Base-by-base conservation (phyloP, 2,113 vertebrate genomes). In the Pomatorhinus ruficollis region DNA sequence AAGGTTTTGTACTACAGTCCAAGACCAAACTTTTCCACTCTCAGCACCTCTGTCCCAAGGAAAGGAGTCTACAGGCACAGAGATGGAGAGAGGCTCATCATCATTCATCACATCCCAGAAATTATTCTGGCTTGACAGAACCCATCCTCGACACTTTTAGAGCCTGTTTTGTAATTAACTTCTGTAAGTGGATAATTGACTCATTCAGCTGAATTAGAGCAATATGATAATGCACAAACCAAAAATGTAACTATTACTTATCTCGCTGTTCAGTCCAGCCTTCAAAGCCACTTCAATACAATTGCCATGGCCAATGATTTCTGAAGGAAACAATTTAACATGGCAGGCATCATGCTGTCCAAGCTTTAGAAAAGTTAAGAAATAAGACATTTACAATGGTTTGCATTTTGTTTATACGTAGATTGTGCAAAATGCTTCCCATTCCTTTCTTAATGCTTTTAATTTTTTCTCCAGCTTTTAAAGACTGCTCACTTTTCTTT, bases 181-280 rank as follows among this genome's bases (percentile, higher is more conserved):
- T 89, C 59, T 89, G 18, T 65, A 83, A 96, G 82, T 88, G 63
- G 85, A 44, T 92, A 92, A 95, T 88, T 53, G 53, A 22, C 39
- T 70, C 68, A 77, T 92, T 90, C 63, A 77, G 33, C 23, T 90
- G 71, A 92, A 92, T 86, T 83, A 93, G 25, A 88, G 64, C 37
- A 90, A 68, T 44, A 72, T 40, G 65, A 68, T 72, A 82, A 92
- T 66, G 60, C 59, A 65, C 30, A 92, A 92, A 52, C 22, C 12
- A 94, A 84, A 96, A 76, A 65, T 11, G 7, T 44, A 68, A 24
- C 54, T 91, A 49, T 45, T 71, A 64, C 50, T 91, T 84, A 83
- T 57, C 60, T 71, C 0, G 1, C 44, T 53, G n/a, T 33, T 93
- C 40, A 61, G 40, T 37, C 24, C 66, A 93, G 90, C 49, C 59